Conservation (phyloP, 2,797 vertebrate species). For the Pseudocheirus occidentalis region DNA sequence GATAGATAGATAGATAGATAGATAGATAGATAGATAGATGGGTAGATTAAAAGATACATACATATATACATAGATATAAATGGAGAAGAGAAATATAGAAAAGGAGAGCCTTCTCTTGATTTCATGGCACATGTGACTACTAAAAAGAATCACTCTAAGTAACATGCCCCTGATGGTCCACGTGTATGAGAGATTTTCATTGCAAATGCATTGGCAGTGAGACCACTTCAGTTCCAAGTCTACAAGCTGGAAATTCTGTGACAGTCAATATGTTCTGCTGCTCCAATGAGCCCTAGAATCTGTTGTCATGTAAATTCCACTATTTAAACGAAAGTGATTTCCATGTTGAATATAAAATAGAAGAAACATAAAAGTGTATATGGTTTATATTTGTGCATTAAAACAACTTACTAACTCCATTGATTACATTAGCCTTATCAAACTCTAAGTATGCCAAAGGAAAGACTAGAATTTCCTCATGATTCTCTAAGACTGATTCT, state of each 20-base stretch:
- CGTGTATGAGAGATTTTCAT: slow-evolving; percentile 64
- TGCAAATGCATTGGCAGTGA: slow-evolving; percentile 63
- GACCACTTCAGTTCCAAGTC: slow-evolving; percentile 62
- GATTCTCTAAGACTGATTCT: slow-evolving; percentile 24
- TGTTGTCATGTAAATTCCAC: slow-evolving; percentile 62
- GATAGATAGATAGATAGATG: no score
- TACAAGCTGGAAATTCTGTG: slow-evolving; percentile 54
- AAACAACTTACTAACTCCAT: slow-evolving; percentile 48
- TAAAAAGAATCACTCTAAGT: slow-evolving; percentile 53
- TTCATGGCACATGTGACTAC: slow-evolving; percentile 33
- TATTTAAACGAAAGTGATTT: slow-evolving; percentile 62
- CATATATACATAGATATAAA: not conserved
- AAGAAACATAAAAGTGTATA: slow-evolving; percentile 21
- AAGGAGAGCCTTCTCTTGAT: slow-evolving; percentile 21
- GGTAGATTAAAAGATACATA: no score
- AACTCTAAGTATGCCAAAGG: slow-evolving; percentile 46
- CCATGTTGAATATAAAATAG: slow-evolving; percentile 70
- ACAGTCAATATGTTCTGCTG: slow-evolving; percentile 56
- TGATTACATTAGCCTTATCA: slow-evolving; percentile 47
- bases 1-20: no score
- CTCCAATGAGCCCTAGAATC: slow-evolving; percentile 57
- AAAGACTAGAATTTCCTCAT: slow-evolving; percentile 42
- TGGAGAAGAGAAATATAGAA: slow-evolving; percentile 15
- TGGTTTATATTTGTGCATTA: slow-evolving; percentile 49
- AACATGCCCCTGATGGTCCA: slow-evolving; percentile 40